Evolutionary conservation across 2,888 invertebrate genomes (phyloP), one percentile per base, ranked within the genome.

Genomic region (Therioaphis trifolii): DNA sequence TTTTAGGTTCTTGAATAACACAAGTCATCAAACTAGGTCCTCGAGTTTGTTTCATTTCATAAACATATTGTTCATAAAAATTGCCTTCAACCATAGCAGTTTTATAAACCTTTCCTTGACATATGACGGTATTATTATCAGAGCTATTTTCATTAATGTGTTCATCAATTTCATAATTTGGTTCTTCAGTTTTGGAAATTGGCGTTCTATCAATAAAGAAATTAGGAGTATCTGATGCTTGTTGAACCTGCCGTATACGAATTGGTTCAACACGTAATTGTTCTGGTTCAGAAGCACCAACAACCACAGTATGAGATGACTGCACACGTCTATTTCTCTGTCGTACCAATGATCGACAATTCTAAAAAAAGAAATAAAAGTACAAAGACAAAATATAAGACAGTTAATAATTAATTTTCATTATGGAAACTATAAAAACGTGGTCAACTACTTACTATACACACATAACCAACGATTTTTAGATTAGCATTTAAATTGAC

Each of bases 21-120:
- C 82, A 82, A 3, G 63, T 74, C 82, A 82, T 82, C 49, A 82
- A 74, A 82, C 82, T 82, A 52, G 82, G 82, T 14, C 82, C 82
- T 82, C 82, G 61, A 18, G 82, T 82, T 66, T 82, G 82, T 82
- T 82, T 82, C 82, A 82, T 82, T 74, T 82, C 82, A 74, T 74
- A 82, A 40, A 82, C 82, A 82, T 82, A 82, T n/a, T 82, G 82
- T 40, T 72, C 72, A 12, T 82, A 63, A 66, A 82, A 74, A 35
- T 0, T 63, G 12, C 63, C 74, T 35, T 74, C 82, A 4, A 63
- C n/a, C 82, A 82, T 82, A 11, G n/a, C n/a, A 21, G 74, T 82
- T 82, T 61, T 52, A 21, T 49, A 40, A 40, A 14, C 35, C 35
- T 46, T 74, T 21, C 82, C 82, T 82, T 82, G 82, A 27, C 82